Base-by-base conservation (phyloP, 2,888 invertebrate species). In the Synanthedon myopaeformis region DNA sequence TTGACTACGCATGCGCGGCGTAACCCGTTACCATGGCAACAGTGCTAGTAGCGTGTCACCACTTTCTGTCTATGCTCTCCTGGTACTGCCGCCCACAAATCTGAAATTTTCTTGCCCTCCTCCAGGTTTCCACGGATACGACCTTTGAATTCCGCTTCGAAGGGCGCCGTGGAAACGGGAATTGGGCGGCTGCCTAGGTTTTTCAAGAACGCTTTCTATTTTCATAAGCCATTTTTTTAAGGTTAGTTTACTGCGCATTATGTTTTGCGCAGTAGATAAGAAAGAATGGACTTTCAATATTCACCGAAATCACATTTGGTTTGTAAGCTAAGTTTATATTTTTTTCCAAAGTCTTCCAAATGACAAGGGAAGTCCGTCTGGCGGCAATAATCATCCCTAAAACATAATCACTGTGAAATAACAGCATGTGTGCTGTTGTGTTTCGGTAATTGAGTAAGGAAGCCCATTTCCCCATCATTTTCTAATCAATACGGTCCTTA, bases 81-180 rank as follows among this genome's bases (percentile, higher is more conserved):
- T 56, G 14, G 52, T 56, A 56, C 42, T 14, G 41, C 56, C 56
- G 56, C 56, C 52, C 56, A 53, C 53, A 55, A 51, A 11, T 51
- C 51, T 45, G 53, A 53, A 55, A 55, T 23, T 55, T 55, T 55
- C 50, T 52, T 55, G 55, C 55, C 55, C 55, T 52, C 55, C 50
- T 74, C 72, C 78, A 74, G 73, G 70, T 58, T 72, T 85, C 74
- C 69, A 73, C 76, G 77, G 80, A 76, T 69, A 65, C 70, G 62
- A 75, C 77, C 77, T 80, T 72, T 63, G 51, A 65, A 67, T 79
- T 81, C 79, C 79, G 75, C 57, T 63, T 55, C 70, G 61, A 78
- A 83, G 85, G 86, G 82, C 83, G 74, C 77, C 58, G 12, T n/a
- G 49, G 17, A 17, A 49, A 14, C 19, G 49, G 49, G 19, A 45